Base-by-base conservation (phyloP, 2,113 vertebrate genomes). In the Monopterus albus region DNA sequence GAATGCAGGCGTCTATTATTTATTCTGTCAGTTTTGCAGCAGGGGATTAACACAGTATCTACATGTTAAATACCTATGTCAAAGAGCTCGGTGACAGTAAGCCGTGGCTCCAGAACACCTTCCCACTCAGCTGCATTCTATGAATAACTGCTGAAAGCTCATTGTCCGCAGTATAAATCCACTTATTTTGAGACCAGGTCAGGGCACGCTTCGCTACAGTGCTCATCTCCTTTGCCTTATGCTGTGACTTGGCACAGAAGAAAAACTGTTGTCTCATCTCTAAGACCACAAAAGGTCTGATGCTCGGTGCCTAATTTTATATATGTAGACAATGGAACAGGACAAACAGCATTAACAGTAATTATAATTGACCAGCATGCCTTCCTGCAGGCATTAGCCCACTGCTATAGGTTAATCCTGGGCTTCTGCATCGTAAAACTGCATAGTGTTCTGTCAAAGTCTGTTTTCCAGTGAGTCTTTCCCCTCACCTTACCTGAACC, bases 111-210 rank as follows among this genome's bases (percentile, higher is more conserved):
- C 35, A 31, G 1, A 56, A 38, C 5, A 70, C 13, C 23, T 38
- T 5, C 5, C n/a, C 31, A n/a, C 29, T 72, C 29, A 66, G 7
- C 28, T 49, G 6, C 43, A 45, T 35, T 51, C 71, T 51, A 60
- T 51, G 17, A 77, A 79, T 69, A 56, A 59, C 33, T 38, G 46
- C 56, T 53, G 68, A 76, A 78, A 87, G 80, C 87, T 49, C 40
- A 75, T 88, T 78, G 79, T 31, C 68, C 77, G 56, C 47, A 58
- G 47, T 50, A 43, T 45, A 75, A 82, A 17, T 55, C 68, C 31
- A 39, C 20, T 73, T 82, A 80, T 82, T 76, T 78, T 51, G 66
- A 83, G 57, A 42, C 39, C 60, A 20, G 21, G 50, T 14, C 55
- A 57, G 11, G 39, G 45, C 66, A 68, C 25, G 12, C 23, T 17